Percentiles rank a stretch among this genome's conserved stretches.
phyloP scores from a whole-genome alignment of 1,140 invertebrate species.

The Ooceraea biroi region DNA sequence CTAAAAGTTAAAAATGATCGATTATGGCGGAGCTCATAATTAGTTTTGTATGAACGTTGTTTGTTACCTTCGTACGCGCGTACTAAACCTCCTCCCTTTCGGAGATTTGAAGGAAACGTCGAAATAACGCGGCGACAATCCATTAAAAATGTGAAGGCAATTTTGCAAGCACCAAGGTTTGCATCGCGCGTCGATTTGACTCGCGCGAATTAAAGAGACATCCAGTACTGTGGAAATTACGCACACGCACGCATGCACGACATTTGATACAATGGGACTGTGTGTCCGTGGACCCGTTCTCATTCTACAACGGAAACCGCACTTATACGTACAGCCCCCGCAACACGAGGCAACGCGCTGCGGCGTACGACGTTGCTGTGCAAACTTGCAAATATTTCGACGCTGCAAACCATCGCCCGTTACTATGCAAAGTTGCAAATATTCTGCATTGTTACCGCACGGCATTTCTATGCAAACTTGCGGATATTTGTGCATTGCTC shows the following conservation, averaged over 20 bases:
- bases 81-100: neutral
- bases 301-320: constrained; percentile 58
- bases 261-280: constrained; percentile 40
- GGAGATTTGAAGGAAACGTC: constrained; percentile 29
- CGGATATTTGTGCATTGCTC: constrained; percentile 60
- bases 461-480: constrained; percentile 58
- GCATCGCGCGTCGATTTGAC: neutral
- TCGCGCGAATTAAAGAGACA: constrained; percentile 48
- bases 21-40: constrained; percentile 38
- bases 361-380: constrained; percentile 50
- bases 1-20: constrained; percentile 37
- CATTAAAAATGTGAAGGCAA: constrained; percentile 46
- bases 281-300: constrained; percentile 21
- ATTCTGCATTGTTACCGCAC: constrained; percentile 60
- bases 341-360: constrained; percentile 23
- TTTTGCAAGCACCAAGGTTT: constrained; percentile 19
- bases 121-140: constrained; percentile 11
- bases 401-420: constrained; percentile 56
- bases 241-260: constrained; percentile 37
- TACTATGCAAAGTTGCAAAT: constrained; percentile 62
- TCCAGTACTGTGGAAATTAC: constrained; percentile 46
- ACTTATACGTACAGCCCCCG: constrained; percentile 46
- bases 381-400: constrained; percentile 62
- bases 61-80: constrained; percentile 24
- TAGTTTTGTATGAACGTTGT: constrained; percentile 20